These are phyloP conservation scores for Nasonia giraulti DNA, from an alignment of 1,140 invertebrate genomes.

Conservation along the genomic window DNA sequence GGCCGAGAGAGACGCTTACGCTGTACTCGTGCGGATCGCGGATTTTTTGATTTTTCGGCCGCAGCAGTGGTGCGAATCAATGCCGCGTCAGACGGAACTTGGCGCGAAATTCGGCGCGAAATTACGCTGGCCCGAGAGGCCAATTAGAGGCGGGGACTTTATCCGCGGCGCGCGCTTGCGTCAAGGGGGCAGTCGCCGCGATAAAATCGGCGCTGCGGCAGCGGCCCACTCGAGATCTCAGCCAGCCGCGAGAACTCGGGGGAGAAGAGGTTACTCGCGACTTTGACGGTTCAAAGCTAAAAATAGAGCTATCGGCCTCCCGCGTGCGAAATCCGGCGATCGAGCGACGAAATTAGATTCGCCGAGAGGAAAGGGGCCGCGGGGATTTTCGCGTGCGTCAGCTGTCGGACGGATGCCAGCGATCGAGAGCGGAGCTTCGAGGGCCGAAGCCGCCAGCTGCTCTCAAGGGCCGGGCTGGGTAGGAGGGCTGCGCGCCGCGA, in stretches of 20 bases:
- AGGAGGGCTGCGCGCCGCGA: too few relatives aligned
- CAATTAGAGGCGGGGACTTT: neutral
- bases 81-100: neutral
- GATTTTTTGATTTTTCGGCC: too few relatives aligned
- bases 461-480: neutral
- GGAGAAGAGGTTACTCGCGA: too few relatives aligned
- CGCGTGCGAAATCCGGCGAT: too few relatives aligned
- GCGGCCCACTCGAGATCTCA: slow-evolving; percentile 33
- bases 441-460: slow-evolving; percentile 51
- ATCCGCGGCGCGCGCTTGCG: too few relatives aligned
- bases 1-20: neutral
- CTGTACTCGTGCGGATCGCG: too few relatives aligned
- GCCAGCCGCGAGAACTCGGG: neutral
- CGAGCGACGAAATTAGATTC: slow-evolving; percentile 63
- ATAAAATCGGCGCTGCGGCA: slow-evolving; percentile 13
- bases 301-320: too few relatives aligned
- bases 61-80: neutral
- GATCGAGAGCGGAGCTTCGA: neutral
- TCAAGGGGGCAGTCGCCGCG: slow-evolving; percentile 27
- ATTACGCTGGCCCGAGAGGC: too few relatives aligned
- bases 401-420: slow-evolving; percentile 53
- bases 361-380: too few relatives aligned
- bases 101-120: slow-evolving; percentile 1
- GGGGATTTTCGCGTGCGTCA: too few relatives aligned
- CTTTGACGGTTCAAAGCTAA: too few relatives aligned